Evolutionary conservation across 1,140 invertebrate genomes (phyloP).

Genomic region (Drosophila bifasciata): DNA sequence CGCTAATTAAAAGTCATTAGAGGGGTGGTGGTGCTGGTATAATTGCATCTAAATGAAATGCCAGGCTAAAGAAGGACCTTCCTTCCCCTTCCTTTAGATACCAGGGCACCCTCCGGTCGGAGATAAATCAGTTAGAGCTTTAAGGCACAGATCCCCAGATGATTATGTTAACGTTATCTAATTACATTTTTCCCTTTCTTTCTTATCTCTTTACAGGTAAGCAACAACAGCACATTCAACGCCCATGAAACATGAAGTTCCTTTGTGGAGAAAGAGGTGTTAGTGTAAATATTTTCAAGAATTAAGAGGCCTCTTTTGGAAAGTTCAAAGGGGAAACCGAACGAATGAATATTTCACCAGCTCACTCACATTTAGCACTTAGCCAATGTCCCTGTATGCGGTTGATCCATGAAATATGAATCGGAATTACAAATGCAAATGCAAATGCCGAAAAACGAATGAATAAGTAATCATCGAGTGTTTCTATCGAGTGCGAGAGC

Average conservation of each 20-base stretch:
- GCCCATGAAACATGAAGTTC: conserved; percentile 1
- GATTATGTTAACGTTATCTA: conserved; percentile 29
- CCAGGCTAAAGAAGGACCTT: background rate
- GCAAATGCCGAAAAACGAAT: conserved; percentile 32
- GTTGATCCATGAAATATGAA: conserved; percentile 66
- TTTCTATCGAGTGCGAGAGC: conserved; percentile 18
- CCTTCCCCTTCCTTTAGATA: background rate
- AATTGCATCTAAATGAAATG: conserved; percentile 65
- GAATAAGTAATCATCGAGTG: conserved; percentile 63
- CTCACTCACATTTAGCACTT: conserved; percentile 39
- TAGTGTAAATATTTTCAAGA: conserved; percentile 15
- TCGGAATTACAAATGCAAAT: conserved; percentile 50
- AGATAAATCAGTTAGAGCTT: conserved; percentile 32
- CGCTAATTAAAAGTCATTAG: conserved; percentile 82
- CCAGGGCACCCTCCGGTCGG: no score
- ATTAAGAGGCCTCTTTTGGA: conserved; percentile 3
- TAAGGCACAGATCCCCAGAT: conserved; percentile 8
- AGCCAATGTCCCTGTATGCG: conserved; percentile 11
- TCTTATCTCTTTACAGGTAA: conserved; percentile 57
- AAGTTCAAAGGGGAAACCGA: conserved; percentile 30
- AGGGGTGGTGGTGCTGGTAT: conserved; percentile 33
- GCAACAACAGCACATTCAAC: conserved; percentile 8
- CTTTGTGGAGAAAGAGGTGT: conserved; percentile 18
- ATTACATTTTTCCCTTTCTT: conserved; percentile 12
- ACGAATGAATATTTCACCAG: conserved; percentile 34